A percentile compares a stretch with the other conserved stretches of the same genome.
phyloP scores from a whole-genome alignment of 2,113 vertebrate genomes.

The Oryctolagus cuniculus region DNA sequence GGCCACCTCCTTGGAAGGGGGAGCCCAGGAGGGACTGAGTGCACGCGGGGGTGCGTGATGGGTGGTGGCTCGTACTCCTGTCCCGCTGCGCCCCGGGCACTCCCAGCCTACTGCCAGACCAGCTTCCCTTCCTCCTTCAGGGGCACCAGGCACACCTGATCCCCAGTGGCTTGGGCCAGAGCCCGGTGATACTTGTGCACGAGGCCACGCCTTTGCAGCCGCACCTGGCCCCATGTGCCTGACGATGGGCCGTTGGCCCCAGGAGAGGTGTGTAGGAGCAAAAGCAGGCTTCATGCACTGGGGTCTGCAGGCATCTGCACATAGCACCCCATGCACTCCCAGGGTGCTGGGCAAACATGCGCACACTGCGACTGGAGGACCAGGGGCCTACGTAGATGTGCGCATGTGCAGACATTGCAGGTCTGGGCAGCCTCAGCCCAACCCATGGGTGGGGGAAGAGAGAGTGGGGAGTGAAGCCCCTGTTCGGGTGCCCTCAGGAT shows the following conservation, averaged over 20 bases:
- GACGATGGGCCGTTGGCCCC: neutral
- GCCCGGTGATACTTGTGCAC: neutral
- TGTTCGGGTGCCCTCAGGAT: neutral
- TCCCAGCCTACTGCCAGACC: neutral
- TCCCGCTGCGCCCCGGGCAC: neutral
- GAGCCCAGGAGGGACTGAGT: neutral
- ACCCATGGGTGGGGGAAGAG: neutral
- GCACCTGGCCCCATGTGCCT: neutral
- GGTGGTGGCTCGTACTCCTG: neutral
- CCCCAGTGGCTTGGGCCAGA: neutral
- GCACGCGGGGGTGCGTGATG: neutral
- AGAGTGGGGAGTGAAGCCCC: neutral
- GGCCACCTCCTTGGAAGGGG: neutral
- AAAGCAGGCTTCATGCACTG: neutral
- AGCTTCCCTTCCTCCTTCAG: neutral
- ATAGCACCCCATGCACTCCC: neutral
- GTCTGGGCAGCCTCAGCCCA: neutral
- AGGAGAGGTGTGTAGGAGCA: neutral
- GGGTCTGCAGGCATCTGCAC: neutral
- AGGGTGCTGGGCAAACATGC: neutral
- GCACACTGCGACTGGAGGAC: neutral
- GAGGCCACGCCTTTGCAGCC: neutral
- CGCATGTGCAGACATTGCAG: fast-evolving
- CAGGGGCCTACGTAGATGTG: fast-evolving
- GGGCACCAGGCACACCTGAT: neutral